Evolutionary conservation across 2,888 invertebrate genomes (phyloP).

Genomic region (Ochropleura plecta): DNA sequence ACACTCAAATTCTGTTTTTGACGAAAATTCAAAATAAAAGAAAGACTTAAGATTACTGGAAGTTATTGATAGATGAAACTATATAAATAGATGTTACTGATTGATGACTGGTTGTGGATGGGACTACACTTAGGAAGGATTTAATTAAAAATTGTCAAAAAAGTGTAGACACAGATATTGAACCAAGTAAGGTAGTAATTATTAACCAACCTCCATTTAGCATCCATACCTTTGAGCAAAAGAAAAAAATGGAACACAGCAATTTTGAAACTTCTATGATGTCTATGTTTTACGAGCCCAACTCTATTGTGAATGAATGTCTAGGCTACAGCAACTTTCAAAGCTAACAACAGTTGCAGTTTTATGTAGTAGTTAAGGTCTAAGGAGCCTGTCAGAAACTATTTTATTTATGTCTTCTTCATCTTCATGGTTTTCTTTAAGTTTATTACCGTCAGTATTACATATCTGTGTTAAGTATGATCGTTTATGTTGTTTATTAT

Average conservation of each 20-base stretch:
- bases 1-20: background rate
- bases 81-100: background rate
- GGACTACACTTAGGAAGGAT: background rate
- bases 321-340: background rate
- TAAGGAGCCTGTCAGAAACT: background rate
- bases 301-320: constrained; percentile 32
- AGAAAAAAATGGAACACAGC: background rate
- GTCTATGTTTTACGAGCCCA: background rate
- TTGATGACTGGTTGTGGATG: background rate
- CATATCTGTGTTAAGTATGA: too few relatives aligned
- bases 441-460: background rate
- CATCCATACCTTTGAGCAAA: too few relatives aligned
- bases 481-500: too few relatives aligned
- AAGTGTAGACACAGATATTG: background rate
- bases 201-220: too few relatives aligned
- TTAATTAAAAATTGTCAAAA: background rate
- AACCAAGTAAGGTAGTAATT: background rate
- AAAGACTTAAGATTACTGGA: background rate
- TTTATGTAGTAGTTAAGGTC: constrained; percentile 12
- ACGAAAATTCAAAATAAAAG: background rate
- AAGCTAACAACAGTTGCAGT: background rate
- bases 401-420: constrained; percentile 25
- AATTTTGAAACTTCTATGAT: background rate
- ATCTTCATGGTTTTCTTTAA: background rate
- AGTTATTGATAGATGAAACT: background rate